Base-by-base conservation (phyloP, 2,797 vertebrate genomes). In the Triplophysa yarkandensis region DNA sequence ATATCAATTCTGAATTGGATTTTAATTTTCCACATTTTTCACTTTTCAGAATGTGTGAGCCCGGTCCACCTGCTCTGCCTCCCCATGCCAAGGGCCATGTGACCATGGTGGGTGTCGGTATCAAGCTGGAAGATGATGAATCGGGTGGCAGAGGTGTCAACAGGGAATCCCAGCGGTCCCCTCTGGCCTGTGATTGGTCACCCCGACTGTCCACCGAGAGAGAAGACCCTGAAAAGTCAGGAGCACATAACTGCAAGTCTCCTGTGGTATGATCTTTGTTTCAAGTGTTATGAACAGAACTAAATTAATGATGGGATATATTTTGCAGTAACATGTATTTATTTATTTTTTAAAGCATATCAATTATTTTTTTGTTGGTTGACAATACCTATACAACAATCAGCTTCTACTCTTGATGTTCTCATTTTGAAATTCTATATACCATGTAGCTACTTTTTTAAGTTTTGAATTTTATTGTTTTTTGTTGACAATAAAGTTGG, bases 31-130 rank as follows among this genome's bases (percentile, higher is more conserved):
- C 3, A 9, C 13, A 11, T 48, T 2, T 17, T 68, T 67, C 17
- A 21, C 58, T 73, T 78, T 2, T 0, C 81, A 98, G 96, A 92
- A 98, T 98, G 96, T 96, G 95, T 92, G 90, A 96, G 91, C 93
- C 93, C 90, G 95, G 92, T 89, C 92, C 94, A 14, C 74, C 89
- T 83, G 92, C 90, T 62, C 88, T 92, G 70, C 92, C 88, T 81
- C 91, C 89, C 89, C 91, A 91, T 85, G 89, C 89, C 34, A 85
- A 91, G 81, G 90, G 93, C 78, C 91, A 91, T n/a, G 92, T 90
- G 85, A 89, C 89, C 91, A 96, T 97, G 96, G 93, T 93, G 85
- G 93, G 92, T 74, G 90, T 94, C 50, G 88, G 87, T 30, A 79
- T 94, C 87, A 98, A 97, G 88, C 84, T 92, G 0, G 95, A 98